Evolutionary conservation across 2,888 invertebrate genomes (phyloP), one percentile per base, ranked within the genome.

Genomic region (Tricholauxania praeusta): DNA sequence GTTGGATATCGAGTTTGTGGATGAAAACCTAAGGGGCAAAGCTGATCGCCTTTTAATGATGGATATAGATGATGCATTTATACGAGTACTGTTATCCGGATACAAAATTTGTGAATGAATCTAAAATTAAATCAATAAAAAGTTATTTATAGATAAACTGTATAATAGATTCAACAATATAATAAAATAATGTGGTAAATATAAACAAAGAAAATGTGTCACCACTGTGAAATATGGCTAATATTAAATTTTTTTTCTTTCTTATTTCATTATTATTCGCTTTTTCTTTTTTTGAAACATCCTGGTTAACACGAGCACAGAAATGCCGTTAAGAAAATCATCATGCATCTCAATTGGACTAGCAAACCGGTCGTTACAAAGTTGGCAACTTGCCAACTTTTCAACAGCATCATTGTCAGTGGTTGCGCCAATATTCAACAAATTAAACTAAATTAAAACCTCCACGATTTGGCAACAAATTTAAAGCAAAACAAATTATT

Each of bases 1-100:
- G 96, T 96, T 65, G 96, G 96, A 94, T 96, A 96, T 83, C 96
- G 92, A 80, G 96, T 95, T 89, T 97, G 96, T 74, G 97, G 96
- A 89, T 96, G 96, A 88, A 97, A 97, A 62, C 97, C 97, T 85
- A 96, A 89, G 76, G 96, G 96, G 87, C 96, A 96, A 81, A 96
- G 88, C 77, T 96, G 94, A 88, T 96, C 96, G 82, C 95, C 95
- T 85, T 93, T 93, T 85, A 93, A 83, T 79, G 87, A 84, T 81
- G 87, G 87, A 82, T 87, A 88, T 81, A 87, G 82, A 81, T 88
- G 87, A 87, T 87, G 88, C 87, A 87, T 87, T 77, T 78, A 75
- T 32, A 51, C 47, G 53, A 60, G 19, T 12, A 51, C 64, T 10
- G 51, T 48, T 63, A 28, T 14, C 22, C 32, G 66, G 39, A 53